Evolutionary conservation across 2,888 invertebrate genomes (phyloP), one percentile per base, ranked within the genome.

Genomic region (Cheiracanthium punctorium): DNA sequence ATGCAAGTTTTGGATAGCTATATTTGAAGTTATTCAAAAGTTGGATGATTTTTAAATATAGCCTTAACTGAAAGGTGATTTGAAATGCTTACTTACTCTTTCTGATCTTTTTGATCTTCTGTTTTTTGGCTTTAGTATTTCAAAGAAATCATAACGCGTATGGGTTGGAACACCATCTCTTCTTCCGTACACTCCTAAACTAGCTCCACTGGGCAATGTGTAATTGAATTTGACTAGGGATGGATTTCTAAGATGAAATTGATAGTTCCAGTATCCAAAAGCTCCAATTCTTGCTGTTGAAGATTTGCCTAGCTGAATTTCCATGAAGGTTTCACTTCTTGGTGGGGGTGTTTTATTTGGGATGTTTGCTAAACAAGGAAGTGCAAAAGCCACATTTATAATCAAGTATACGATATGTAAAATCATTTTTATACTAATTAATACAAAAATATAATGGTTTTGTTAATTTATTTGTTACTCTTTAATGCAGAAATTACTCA

Each of bases 181-280:
- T 24, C 90, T 80, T 10, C 90, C 91, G 82, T 90, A 91, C 24
- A 91, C 89, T 12, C 90, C 91, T 30, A 91, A 74, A 24, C 89
- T 90, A 30, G 90, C 90, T 17, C 87, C 88, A 77, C 88, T 77
- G 65, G 97, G 96, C 90, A 97, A 93, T 85, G 96, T 96, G 91
- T 97, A 95, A 92, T 97, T 97, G 92, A 96, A 90, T 71, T 90
- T 89, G 81, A 90, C 90, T 81, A 90, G 89, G 28, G 90, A 88
- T 28, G 90, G 89, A 69, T 90, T 88, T 14, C 88, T 96, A 93
- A 96, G 96, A 89, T 96, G 94, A 92, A 97, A 96, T 93, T 97
- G 97, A 88, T 96, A 95, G 92, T 96, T 97, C 97, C 97, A 97
- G 92, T 97, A 97, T 92, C 96, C 96, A 93, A 96, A 96, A 90